A percentile compares a stretch with the other conserved stretches of the same genome.
Conservation (phyloP, 2,113 vertebrate species). For the western clawed frog (Xenopus tropicalis) region UCB_Xtro_10.0 CM004443.2:122623501-122624000, state of each 20-base stretch:
- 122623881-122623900: too few species aligned
- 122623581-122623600: not conserved
- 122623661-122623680: not conserved
- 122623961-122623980: too few species aligned
- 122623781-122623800: too few species aligned
- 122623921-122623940: too few species aligned
- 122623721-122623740: not conserved
- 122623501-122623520: slow-evolving; percentile 3
- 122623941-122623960: too few species aligned
- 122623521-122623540: not conserved
- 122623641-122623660: not conserved
- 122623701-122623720: not conserved
- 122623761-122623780: too few species aligned
- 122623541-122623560: slow-evolving; percentile 13
- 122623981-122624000: too few species aligned
- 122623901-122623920: too few species aligned
- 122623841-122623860: too few species aligned
- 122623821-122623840: too few species aligned
- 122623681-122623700: not conserved
- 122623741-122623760: not conserved
- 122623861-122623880: too few species aligned
- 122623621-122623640: slow-evolving; percentile 8
- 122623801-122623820: not conserved
- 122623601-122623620: slow-evolving; percentile 11
- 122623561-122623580: slow-evolving; percentile 13